Percentiles rank a stretch among this genome's conserved stretches.
Evolutionary conservation across 2,888 invertebrate species (phyloP).

Genomic region (Rhogogaster chlorosoma): DNA sequence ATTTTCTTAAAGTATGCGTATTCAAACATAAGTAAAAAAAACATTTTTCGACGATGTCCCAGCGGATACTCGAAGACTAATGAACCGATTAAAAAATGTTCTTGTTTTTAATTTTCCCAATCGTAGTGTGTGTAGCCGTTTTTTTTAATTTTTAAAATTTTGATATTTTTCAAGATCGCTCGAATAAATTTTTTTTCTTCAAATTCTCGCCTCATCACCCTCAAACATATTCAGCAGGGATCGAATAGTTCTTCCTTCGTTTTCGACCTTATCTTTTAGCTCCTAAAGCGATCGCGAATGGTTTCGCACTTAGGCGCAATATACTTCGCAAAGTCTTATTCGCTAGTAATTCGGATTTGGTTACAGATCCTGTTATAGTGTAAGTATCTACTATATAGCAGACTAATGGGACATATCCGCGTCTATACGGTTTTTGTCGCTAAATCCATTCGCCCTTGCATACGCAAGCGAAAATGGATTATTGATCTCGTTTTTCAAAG

Average conservation of each 20-base stretch:
- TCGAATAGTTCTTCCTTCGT: neutral
- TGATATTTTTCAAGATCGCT: no score
- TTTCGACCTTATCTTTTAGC: neutral
- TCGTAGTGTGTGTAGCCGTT: no score
- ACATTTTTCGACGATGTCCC: no score
- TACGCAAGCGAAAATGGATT: neutral
- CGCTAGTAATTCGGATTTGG: neutral
- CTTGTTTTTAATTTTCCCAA: no score
- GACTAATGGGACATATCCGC: neutral
- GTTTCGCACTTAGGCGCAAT: neutral
- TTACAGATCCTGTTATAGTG: neutral
- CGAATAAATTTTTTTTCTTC: no score
- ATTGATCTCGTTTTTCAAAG: neutral
- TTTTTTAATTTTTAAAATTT: no score
- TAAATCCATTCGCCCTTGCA: neutral
- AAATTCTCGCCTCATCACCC: no score
- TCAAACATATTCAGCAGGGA: neutral
- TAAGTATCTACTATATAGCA: neutral
- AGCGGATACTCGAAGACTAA: no score
- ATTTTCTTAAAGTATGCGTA: no score
- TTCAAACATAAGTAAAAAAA: no score
- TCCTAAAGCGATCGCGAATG: neutral
- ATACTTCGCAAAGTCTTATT: constrained; percentile 1
- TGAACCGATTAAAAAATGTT: no score
- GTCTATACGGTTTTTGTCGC: neutral